Evolutionary conservation across 2,113 vertebrate species (phyloP).

Genomic region (Fregetta grallaria): DNA sequence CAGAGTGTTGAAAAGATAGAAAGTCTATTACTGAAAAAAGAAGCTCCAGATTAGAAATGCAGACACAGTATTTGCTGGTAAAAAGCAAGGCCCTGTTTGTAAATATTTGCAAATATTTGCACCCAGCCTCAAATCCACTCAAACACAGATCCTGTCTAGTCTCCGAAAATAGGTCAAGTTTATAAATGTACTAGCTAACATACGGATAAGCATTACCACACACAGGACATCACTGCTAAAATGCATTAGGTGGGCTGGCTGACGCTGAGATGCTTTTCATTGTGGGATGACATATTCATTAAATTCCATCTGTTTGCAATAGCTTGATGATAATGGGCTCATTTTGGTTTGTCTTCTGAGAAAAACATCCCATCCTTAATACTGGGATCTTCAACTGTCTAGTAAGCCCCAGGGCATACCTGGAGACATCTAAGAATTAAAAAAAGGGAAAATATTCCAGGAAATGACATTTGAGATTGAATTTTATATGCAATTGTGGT

Average conservation of each 20-base stretch:
- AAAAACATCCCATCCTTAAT: not conserved
- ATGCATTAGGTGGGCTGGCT: not conserved
- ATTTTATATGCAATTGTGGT: not conserved
- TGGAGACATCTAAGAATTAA: not conserved
- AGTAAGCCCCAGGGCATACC: not conserved
- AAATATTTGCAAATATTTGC: constrained; percentile 9
- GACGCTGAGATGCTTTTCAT: not conserved
- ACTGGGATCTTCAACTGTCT: not conserved
- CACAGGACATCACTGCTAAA: not conserved
- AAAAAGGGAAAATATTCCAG: not conserved
- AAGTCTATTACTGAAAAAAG: not conserved
- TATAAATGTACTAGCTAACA: not conserved
- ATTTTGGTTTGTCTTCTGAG: not conserved
- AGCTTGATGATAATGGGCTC: not conserved
- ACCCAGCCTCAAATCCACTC: not conserved
- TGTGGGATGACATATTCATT: not conserved
- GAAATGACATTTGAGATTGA: not conserved
- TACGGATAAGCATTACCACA: not conserved
- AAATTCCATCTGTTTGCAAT: not conserved
- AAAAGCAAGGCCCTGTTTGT: not conserved
- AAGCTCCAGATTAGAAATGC: not conserved
- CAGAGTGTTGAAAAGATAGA: not conserved
- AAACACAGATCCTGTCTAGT: not conserved
- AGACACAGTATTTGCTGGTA: not conserved
- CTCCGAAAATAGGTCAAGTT: not conserved